Evolutionary conservation across 1,140 invertebrate species (phyloP), one percentile per base, ranked within the genome.

Genomic region (Papilio polytes): DNA sequence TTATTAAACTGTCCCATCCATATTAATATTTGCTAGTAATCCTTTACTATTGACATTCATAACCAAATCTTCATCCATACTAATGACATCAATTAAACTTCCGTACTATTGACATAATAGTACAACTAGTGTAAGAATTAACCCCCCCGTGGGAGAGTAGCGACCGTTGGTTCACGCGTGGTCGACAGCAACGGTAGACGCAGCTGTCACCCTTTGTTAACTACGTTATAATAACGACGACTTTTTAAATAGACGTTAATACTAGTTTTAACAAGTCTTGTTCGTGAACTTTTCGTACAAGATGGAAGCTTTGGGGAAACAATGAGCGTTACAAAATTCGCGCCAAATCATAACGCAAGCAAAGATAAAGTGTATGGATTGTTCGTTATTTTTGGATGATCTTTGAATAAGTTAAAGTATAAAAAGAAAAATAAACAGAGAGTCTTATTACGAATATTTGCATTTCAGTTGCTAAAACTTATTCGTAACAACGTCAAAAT

Each of bases 151-250:
- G 63, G 22, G 63, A 70, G 26, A 70, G 63, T 70, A 15, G 26
- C 63, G 66, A 79, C 79, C 77, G 81, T 85, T 82, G 48, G 81
- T 77, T 73, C 82, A 80, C 83, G 83, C 81, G 76, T 53, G 48
- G 22, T 8, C 26, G 26, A 74, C 72, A 78, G 73, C 78, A 88
- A 88, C 87, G 83, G 80, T 84, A 83, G 83, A 82, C 83, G 84
- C 89, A 90, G 88, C 89, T 90, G 87, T 82, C 84, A 78, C 83
- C 81, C 80, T 87, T 88, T 86, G 82, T 82, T 82, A 87, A 84
- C 82, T 86, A 84, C 81, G 85, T 89, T 87, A 82, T 81, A 4
- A 86, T 83, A 80, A 84, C 81, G 59, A 84, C 78, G 80, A 77
- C 82, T 59, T 78, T 78, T 59, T 46, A 46, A 66, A 78, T 59